Conservation (phyloP, 1,140 invertebrate species). For the Lithobius niger region DNA sequence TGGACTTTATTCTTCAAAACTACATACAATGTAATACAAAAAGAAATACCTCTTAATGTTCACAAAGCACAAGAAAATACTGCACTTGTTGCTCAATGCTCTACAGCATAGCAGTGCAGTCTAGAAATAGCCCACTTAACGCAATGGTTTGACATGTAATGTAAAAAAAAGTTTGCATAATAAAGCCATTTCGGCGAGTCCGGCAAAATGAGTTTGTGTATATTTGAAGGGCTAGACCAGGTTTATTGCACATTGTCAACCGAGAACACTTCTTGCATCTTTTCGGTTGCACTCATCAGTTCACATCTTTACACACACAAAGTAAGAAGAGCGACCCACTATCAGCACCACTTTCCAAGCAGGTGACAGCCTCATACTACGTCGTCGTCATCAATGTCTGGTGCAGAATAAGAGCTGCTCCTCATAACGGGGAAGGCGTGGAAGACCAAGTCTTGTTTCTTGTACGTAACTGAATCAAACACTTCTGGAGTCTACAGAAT, state of each 20-base stretch:
- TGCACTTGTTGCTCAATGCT: too few relatives aligned
- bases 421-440: background rate
- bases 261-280: too few relatives aligned
- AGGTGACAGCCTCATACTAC: background rate
- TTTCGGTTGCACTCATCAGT: too few relatives aligned
- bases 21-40: too few relatives aligned
- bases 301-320: too few relatives aligned
- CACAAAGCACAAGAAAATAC: too few relatives aligned
- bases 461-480: slow-evolving; percentile 3
- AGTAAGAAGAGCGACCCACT: background rate
- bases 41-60: too few relatives aligned
- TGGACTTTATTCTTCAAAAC: too few relatives aligned
- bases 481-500: background rate
- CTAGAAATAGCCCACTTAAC: too few relatives aligned
- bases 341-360: background rate
- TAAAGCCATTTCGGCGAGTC: background rate
- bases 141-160: too few relatives aligned
- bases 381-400: background rate
- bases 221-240: background rate
- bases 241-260: background rate
- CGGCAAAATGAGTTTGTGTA: background rate
- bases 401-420: background rate
- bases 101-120: too few relatives aligned
- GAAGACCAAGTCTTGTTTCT: background rate
- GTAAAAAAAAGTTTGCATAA: too few relatives aligned